These are phyloP conservation scores for Melanostigma gelatinosum DNA, from an alignment of 2,113 vertebrate species.

Conservation along the genomic window DNA sequence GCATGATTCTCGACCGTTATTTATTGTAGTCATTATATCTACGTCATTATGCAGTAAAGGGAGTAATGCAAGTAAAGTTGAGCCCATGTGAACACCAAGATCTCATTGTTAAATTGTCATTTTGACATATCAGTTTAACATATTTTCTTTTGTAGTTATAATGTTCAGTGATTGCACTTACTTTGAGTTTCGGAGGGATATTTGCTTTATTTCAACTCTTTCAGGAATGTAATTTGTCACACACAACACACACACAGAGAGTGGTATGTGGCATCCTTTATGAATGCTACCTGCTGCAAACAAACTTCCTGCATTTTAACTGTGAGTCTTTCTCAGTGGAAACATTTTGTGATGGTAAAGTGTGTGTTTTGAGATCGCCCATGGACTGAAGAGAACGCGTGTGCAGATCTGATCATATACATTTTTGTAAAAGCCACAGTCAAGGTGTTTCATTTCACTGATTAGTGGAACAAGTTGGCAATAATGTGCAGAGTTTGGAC, in stretches of 20 bases:
- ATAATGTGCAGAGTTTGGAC: background rate
- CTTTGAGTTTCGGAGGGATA: background rate
- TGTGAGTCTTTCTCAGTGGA: too few species aligned
- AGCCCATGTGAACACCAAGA: background rate
- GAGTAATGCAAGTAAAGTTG: background rate
- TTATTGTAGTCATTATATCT: background rate
- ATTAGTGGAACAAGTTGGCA: background rate
- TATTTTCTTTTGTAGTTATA: background rate
- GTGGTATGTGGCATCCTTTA: background rate
- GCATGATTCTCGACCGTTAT: background rate
- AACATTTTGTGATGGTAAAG: background rate
- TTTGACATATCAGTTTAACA: background rate
- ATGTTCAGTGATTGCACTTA: too few species aligned
- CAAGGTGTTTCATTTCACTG: background rate
- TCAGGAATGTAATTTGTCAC: too few species aligned
- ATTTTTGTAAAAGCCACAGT: background rate
- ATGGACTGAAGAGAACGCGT: background rate
- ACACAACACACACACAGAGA: background rate
- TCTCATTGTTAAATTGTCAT: background rate
- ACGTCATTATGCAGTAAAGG: background rate
- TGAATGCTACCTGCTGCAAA: background rate
- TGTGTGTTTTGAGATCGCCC: background rate
- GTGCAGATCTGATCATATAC: background rate
- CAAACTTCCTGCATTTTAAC: background rate
- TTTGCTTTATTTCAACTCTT: background rate